Conservation (phyloP, 2,888 invertebrate species). For the Euzophera pinguis region DNA sequence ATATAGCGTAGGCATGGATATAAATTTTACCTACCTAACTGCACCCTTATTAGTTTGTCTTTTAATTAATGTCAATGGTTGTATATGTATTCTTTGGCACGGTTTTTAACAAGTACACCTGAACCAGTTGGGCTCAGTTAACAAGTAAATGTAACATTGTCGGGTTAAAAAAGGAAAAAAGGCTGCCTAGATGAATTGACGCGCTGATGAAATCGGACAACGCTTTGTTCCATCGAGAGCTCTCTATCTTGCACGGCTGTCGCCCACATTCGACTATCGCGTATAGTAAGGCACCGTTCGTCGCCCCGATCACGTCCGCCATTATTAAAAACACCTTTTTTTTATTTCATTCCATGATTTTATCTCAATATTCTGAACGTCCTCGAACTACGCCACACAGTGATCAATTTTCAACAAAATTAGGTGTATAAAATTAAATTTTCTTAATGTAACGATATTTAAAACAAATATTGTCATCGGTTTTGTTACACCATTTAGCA, state of each 20-base stretch:
- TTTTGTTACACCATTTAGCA: too few relatives aligned
- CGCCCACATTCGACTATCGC: conserved; percentile 28
- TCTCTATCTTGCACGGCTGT: conserved; percentile 38
- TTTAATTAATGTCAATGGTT: too few relatives aligned
- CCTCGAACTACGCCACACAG: neutral
- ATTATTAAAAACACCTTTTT: conserved; percentile 13
- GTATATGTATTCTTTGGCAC: too few relatives aligned
- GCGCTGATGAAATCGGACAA: conserved; percentile 28
- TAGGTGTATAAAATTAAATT: too few relatives aligned
- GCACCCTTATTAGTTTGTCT: too few relatives aligned
- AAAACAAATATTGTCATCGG: too few relatives aligned
- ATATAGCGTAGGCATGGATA: too few relatives aligned
- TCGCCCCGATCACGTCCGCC: conserved; percentile 21
- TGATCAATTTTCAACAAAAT: too few relatives aligned
- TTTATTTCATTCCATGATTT: conserved; percentile 6
- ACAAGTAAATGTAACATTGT: neutral
- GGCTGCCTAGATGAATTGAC: conserved; percentile 10
- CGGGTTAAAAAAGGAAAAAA: conserved; percentile 7
- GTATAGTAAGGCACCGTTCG: conserved; percentile 20
- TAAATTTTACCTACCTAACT: too few relatives aligned
- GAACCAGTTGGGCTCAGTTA: neutral
- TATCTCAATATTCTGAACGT: conserved; percentile 8
- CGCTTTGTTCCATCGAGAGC: conserved; percentile 30
- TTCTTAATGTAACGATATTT: too few relatives aligned
- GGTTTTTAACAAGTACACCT: too few relatives aligned